Conservation (phyloP, 2,797 vertebrate genomes). For the Telmatherina bonti region DNA sequence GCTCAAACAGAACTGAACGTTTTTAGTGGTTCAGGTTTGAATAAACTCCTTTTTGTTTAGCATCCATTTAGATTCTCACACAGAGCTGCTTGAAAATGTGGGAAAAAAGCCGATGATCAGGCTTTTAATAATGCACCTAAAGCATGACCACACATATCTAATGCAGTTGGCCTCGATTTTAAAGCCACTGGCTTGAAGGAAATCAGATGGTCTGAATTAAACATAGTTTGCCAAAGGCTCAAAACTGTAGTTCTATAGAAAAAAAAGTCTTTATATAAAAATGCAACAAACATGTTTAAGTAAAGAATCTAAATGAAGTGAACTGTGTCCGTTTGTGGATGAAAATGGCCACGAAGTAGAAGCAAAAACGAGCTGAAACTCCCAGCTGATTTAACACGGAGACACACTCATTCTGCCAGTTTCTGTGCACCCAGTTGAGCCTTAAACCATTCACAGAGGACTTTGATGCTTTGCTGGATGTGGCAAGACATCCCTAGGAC, state of each 20-base stretch:
- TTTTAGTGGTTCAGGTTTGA: not conserved
- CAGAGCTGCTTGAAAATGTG: not conserved
- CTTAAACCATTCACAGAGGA: not conserved
- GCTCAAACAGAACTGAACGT: not conserved
- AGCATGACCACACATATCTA: not conserved
- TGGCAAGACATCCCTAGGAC: not conserved
- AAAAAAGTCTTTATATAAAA: not conserved
- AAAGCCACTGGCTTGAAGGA: not conserved
- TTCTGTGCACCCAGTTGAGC: slow-evolving; percentile 4
- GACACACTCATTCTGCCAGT: not conserved
- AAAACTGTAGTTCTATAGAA: not conserved
- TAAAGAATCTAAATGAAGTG: not conserved
- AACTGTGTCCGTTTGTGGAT: not conserved
- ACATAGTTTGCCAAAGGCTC: not conserved
- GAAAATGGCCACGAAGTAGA: not conserved
- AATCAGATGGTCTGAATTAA: not conserved
- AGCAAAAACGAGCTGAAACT: slow-evolving; percentile 11
- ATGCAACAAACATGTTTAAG: not conserved
- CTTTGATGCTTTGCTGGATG: not conserved
- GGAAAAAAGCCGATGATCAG: too few species aligned
- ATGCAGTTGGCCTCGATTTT: not conserved
- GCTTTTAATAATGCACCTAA: not conserved
- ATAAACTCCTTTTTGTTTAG: not conserved
- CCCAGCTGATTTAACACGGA: slow-evolving; percentile 24
- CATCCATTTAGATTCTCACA: not conserved